Percentiles rank a stretch among this genome's conserved stretches.
These are phyloP conservation scores for Anhinga rufa DNA, from an alignment of 2,113 vertebrate genomes.

Conservation along the genomic window DNA sequence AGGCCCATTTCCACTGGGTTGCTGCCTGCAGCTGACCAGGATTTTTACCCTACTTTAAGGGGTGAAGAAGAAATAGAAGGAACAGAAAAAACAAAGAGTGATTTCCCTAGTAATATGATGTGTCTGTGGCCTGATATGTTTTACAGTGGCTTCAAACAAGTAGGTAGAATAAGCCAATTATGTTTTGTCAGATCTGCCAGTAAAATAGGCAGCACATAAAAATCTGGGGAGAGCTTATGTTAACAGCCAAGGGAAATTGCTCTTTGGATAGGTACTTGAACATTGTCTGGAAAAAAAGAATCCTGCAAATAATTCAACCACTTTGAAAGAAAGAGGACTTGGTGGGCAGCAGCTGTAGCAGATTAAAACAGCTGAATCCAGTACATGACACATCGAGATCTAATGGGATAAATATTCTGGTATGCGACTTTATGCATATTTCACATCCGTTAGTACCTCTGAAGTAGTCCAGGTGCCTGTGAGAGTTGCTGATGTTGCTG, in stretches of 20 bases:
- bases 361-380: neutral
- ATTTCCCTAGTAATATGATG: neutral
- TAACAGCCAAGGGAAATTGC: neutral
- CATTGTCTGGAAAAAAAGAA: neutral
- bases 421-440: neutral
- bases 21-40: neutral
- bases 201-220: neutral
- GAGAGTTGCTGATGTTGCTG: neutral
- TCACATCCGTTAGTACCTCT: neutral
- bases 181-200: neutral
- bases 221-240: neutral
- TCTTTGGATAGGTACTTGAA: neutral
- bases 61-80: neutral
- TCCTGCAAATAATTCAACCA: neutral
- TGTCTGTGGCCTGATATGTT: neutral
- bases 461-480: neutral
- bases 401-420: neutral
- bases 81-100: rapidly evolving
- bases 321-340: neutral
- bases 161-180: neutral
- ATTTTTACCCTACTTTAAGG: neutral
- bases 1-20: neutral
- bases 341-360: neutral
- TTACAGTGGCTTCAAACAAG: neutral
- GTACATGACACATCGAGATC: neutral